Evolutionary conservation across 2,888 invertebrate species (phyloP).

Genomic region (Unio pictorum): DNA sequence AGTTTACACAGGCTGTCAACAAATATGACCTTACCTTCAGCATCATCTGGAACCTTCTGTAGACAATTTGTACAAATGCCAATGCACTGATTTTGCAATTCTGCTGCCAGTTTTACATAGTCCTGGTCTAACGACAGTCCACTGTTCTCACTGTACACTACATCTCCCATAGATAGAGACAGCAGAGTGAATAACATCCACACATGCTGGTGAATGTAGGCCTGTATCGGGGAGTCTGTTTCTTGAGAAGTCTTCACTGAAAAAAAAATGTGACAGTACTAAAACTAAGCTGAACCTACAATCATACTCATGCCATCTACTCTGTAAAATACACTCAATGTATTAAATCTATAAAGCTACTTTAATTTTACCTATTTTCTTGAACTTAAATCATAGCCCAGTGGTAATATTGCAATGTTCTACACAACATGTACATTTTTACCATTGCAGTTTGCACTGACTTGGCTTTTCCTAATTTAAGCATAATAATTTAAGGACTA

Average conservation of each 20-base stretch:
- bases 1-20: too few species aligned
- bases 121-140: slow-evolving; percentile 47
- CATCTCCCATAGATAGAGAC: slow-evolving; percentile 62
- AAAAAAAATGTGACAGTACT: slow-evolving; percentile 6
- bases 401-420: too few species aligned
- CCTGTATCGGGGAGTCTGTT: slow-evolving; percentile 62
- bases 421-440: too few species aligned
- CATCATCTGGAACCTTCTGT: slow-evolving; percentile 57
- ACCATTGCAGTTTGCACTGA: too few species aligned
- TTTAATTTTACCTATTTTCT: too few species aligned
- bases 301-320: background rate
- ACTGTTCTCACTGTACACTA: slow-evolving; percentile 44
- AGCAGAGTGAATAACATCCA: slow-evolving; percentile 68
- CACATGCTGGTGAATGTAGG: slow-evolving; percentile 69
- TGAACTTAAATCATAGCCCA: too few species aligned
- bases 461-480: too few species aligned
- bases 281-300: background rate
- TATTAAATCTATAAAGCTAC: background rate
- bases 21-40: slow-evolving; percentile 42
- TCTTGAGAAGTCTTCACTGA: slow-evolving; percentile 62
- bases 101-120: slow-evolving; percentile 59
- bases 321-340: background rate
- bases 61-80: slow-evolving; percentile 58
- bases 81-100: slow-evolving; percentile 64
- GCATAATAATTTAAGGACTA: too few species aligned